Percentiles rank a stretch among this genome's conserved stretches.
phyloP scores from a whole-genome alignment of 2,113 vertebrate genomes.

The Anguilla japonica region DNA sequence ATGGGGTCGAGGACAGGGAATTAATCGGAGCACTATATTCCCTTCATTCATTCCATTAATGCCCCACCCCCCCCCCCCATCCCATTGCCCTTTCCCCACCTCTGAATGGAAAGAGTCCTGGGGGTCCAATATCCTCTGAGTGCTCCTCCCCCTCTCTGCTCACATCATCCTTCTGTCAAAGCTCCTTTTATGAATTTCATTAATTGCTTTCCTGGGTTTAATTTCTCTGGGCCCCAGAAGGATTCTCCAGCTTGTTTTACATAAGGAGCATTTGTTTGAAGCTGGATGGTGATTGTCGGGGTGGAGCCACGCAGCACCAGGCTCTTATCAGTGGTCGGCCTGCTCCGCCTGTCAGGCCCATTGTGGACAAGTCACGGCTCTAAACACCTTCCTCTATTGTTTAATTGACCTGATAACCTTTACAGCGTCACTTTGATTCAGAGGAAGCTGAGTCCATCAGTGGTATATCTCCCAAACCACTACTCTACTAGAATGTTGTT shows the following conservation, averaged over 20 bases:
- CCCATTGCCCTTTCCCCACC: neutral
- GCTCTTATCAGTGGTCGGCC: neutral
- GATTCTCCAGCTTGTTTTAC: neutral
- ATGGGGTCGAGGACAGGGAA: neutral
- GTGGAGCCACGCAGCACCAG: neutral
- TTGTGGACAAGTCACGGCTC: neutral
- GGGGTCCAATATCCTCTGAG: neutral
- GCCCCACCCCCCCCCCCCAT: neutral
- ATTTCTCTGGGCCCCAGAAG: neutral
- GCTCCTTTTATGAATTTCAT: neutral
- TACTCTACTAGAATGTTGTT: neutral
- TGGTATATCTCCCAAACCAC: neutral
- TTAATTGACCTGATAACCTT: conserved; percentile 3
- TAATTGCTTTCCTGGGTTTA: neutral
- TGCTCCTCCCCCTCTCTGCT: neutral
- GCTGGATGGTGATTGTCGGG: neutral
- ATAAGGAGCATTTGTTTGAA: neutral
- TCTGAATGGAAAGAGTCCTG: neutral
- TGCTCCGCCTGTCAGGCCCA: neutral
- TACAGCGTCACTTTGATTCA: neutral
- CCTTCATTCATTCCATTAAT: neutral
- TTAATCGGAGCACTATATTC: neutral
- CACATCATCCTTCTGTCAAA: neutral
- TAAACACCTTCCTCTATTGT: neutral
- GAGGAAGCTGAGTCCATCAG: neutral